A percentile compares a stretch with the other conserved stretches of the same genome.
These are phyloP conservation scores for Phylloscopus trochiloides DNA, from an alignment of 2,113 vertebrate genomes.

Conservation along the genomic window DNA sequence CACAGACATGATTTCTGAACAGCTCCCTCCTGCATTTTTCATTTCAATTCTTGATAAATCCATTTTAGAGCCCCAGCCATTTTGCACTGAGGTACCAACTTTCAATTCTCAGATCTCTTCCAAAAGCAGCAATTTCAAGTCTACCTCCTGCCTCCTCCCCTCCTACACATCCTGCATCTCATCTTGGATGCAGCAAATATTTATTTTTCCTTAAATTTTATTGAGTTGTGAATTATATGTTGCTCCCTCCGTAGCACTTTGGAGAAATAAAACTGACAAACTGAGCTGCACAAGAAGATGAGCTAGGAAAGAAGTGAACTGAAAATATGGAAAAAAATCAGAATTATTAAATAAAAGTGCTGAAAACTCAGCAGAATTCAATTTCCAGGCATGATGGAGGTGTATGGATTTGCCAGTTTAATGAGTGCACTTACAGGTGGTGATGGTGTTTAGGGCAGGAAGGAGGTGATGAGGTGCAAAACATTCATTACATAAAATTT, in stretches of 20 bases:
- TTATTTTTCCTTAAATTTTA: constrained; percentile 11
- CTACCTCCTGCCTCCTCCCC: not conserved
- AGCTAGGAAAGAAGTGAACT: not conserved
- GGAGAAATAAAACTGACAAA: constrained; percentile 12
- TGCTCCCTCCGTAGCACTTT: not conserved
- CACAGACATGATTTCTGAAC: not conserved
- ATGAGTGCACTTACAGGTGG: not conserved
- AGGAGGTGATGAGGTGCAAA: not conserved
- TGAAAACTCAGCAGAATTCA: not conserved
- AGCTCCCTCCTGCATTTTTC: not conserved
- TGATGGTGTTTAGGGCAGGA: not conserved
- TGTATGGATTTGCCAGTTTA: not conserved
- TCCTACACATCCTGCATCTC: not conserved
- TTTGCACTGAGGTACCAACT: not conserved
- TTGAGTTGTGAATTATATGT: not conserved
- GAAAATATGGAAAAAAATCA: not conserved
- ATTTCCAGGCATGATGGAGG: not conserved
- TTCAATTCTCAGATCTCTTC: not conserved
- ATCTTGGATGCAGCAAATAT: constrained; percentile 4
- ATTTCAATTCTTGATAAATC: not conserved
- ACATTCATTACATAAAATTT: not conserved
- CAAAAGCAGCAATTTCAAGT: constrained; percentile 15
- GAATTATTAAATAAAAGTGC: not conserved
- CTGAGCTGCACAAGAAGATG: not conserved
- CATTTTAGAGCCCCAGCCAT: not conserved